Evolutionary conservation across 2,113 vertebrate genomes (phyloP).

Genomic region (Cranoglanis bouderius): DNA sequence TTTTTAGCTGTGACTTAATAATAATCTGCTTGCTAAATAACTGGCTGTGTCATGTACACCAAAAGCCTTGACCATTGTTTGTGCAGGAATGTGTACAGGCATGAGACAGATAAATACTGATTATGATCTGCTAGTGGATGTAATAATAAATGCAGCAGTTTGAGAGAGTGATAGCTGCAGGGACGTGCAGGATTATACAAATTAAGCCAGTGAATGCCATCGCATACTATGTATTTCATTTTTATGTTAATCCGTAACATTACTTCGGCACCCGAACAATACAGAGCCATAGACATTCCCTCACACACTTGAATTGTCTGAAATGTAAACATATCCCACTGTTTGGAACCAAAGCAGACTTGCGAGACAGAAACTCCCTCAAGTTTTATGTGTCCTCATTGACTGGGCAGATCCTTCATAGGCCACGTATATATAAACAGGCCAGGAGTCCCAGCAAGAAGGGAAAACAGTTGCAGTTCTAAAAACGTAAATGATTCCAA

Average conservation of each 20-base stretch:
- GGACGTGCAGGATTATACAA: slow-evolving; percentile 1
- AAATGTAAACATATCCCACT: slow-evolving; percentile 40
- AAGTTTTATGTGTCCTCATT: slow-evolving; percentile 51
- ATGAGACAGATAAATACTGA: slow-evolving; percentile 11
- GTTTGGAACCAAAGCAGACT: slow-evolving; percentile 18
- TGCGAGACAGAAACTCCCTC: slow-evolving; percentile 1
- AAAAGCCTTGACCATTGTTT: background rate
- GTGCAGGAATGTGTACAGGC: background rate
- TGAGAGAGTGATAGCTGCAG: background rate
- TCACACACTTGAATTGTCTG: slow-evolving; percentile 26
- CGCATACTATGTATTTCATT: slow-evolving; percentile 7
- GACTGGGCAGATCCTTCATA: slow-evolving; percentile 60
- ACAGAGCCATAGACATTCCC: slow-evolving; percentile 46
- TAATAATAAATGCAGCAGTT: slow-evolving; percentile 13
- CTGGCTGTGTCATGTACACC: background rate
- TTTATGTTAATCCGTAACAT: slow-evolving; percentile 14
- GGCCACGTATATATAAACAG: slow-evolving; percentile 68
- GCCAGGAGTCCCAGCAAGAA: slow-evolving; percentile 64
- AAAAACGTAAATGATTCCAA: slow-evolving; percentile 70
- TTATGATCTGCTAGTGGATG: background rate
- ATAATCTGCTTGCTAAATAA: background rate
- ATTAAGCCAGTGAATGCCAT: slow-evolving; percentile 10
- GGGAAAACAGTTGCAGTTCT: slow-evolving; percentile 63
- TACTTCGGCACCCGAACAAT: slow-evolving; percentile 46
- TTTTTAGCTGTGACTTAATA: slow-evolving; percentile 27